phyloP scores from a whole-genome alignment of 2,888 invertebrate genomes.

The Meteorus colon region DNA sequence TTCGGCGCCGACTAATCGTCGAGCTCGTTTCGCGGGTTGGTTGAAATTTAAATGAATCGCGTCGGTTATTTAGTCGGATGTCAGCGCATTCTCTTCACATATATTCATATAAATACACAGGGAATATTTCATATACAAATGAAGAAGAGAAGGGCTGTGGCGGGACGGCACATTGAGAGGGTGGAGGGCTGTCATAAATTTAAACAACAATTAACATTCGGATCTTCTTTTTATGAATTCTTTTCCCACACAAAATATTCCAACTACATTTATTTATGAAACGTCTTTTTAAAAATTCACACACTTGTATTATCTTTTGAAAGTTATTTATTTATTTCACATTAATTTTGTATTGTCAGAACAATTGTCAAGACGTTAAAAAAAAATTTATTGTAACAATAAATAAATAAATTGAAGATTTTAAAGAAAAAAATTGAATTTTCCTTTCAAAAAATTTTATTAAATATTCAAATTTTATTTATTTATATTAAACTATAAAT shows the following conservation, averaged over 20 bases:
- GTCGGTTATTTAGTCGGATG: slow-evolving; percentile 60
- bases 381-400: not conserved
- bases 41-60: slow-evolving; percentile 59
- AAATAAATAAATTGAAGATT: not conserved
- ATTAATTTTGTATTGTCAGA: no score
- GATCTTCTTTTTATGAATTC: slow-evolving; percentile 54
- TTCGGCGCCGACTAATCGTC: slow-evolving; percentile 60
- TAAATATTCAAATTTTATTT: not conserved
- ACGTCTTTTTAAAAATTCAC: not conserved
- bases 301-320: no score
- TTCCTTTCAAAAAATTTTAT: no score
- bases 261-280: slow-evolving; percentile 3
- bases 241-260: slow-evolving; percentile 63
- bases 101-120: slow-evolving; percentile 11
- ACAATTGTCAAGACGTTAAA: no score
- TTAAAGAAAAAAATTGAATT: not conserved
- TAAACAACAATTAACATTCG: slow-evolving; percentile 71
- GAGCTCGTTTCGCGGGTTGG: slow-evolving; percentile 59
- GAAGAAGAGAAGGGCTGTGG: slow-evolving; percentile 20
- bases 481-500: not conserved
- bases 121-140: not conserved
- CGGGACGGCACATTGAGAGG: slow-evolving; percentile 10
- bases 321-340: no score
- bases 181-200: slow-evolving; percentile 67
- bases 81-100: slow-evolving; percentile 21